Evolutionary conservation across 1,140 invertebrate species (phyloP), one percentile per base, ranked within the genome.

Genomic region (Euwallacea similis): DNA sequence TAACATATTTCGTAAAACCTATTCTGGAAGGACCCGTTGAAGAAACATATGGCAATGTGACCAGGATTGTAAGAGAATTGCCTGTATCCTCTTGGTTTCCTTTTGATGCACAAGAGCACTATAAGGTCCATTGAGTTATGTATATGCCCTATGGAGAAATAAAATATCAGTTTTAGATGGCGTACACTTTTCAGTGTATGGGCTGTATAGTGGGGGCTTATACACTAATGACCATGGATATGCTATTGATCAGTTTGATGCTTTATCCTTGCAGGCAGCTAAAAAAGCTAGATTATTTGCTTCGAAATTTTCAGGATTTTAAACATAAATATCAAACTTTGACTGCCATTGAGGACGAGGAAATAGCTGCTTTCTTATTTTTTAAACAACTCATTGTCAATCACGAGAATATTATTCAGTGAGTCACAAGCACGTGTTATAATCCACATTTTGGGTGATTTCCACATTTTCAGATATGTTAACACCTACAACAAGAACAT

Each of bases 1-100:
- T 50, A 7, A 2, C 0, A 11, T 50, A 50, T 7, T 50, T 13
- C 2, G 6, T 0, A 3, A 50, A 10, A 13, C 13, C 13, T 50
- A 3, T 10, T 50, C 13, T 13, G 9, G 2, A 2, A 7, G 9
- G 46, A 7, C 13, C 9, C 2, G 6, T 50, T 11, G 13, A 50
- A 10, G 9, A 50, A 13, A 50, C 13, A 50, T 50, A 50, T n/a
- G 41, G 55, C 8, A 72, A 72, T 59, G 60, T 55, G 13, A 72
- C 71, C 0, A 44, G 58, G 7, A 44, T 41, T 33, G 15, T 72
- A 9, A 72, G 42, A 42, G 7, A 33, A 10, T 43, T 72, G 9
- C 64, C 65, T 7, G 6, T 72, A 16, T 67, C 64, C 33, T 66
- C 71, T 42, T 72, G 71, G 71, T 72, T 63, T 63, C 71, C 71